Evolutionary conservation across 1,140 invertebrate species (phyloP).

Genomic region (Vanessa atalanta): DNA sequence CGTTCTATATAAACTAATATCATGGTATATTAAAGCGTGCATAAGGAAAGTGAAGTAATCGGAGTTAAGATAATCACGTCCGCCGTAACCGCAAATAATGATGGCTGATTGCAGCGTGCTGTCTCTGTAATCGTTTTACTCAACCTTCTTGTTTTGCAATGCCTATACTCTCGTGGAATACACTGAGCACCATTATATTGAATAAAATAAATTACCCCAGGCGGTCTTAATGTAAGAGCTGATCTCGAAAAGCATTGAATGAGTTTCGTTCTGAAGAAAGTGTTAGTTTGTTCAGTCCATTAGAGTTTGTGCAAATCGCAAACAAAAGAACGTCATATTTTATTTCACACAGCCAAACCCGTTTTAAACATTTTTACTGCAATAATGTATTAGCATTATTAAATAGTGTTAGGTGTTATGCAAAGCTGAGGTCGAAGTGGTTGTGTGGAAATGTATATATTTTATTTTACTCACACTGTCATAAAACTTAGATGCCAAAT

Average conservation of each 20-base stretch:
- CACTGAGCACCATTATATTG: background rate
- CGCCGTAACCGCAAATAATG: constrained; percentile 56
- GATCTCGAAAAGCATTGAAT: constrained; percentile 3
- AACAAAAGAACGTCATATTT: too few species aligned
- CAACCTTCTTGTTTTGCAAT: constrained; percentile 29
- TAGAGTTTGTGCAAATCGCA: too few species aligned
- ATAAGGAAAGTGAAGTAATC: constrained; percentile 64
- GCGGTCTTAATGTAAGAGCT: background rate
- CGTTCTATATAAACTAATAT: constrained; percentile 19
- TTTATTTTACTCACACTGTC: too few species aligned
- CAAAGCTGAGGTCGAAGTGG: too few species aligned
- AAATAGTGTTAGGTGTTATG: too few species aligned
- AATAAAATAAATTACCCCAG: background rate
- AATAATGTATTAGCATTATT: too few species aligned
- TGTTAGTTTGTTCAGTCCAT: too few species aligned
- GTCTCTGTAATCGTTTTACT: constrained; percentile 38
- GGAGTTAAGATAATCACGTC: constrained; percentile 48
- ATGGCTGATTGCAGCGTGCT: constrained; percentile 47
- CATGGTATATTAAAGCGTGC: constrained; percentile 47
- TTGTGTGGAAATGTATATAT: too few species aligned
- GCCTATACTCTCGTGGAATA: background rate
- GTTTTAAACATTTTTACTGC: too few species aligned
- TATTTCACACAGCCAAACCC: too few species aligned
- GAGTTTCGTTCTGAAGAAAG: background rate
- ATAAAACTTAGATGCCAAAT: too few species aligned